A percentile compares a stretch with the other conserved stretches of the same genome.
These are phyloP conservation scores for Galerucella calmariensis DNA, from an alignment of 2,888 invertebrate genomes.

Conservation along the genomic window DNA sequence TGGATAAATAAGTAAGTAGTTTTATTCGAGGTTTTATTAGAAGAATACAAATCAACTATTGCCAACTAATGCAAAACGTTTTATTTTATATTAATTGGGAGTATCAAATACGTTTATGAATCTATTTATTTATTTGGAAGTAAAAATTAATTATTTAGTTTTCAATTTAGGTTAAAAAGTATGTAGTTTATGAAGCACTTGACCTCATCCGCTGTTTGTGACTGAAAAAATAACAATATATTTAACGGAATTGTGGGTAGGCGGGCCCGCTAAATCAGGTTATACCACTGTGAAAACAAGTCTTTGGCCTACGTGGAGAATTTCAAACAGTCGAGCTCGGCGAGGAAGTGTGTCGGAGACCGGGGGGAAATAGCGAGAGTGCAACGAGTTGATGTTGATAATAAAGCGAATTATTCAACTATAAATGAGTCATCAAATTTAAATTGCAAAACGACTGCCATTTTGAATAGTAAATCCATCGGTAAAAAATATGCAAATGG, in stretches of 20 bases:
- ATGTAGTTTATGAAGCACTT: background rate
- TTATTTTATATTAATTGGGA: no score
- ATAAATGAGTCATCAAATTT: constrained; percentile 6
- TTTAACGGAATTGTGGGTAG: constrained; percentile 43
- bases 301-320: constrained; percentile 41
- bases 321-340: constrained; percentile 28
- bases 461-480: background rate
- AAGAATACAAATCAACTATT: no score
- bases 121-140: no score
- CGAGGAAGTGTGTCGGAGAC: background rate
- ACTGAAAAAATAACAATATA: background rate
- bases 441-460: constrained; percentile 5
- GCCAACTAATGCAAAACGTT: no score
- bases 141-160: no score
- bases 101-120: no score
- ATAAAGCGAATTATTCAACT: constrained; percentile 9
- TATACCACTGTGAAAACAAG: constrained; percentile 44
- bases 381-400: constrained; percentile 15
- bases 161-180: background rate
- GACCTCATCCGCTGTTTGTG: background rate
- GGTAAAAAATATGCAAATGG: background rate
- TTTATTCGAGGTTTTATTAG: no score
- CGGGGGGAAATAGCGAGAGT: constrained; percentile 1
- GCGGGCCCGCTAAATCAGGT: constrained; percentile 43
- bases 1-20: no score